Evolutionary conservation across 2,113 vertebrate species (phyloP).

Genomic region (Tetraodon nigroviridis): DNA sequence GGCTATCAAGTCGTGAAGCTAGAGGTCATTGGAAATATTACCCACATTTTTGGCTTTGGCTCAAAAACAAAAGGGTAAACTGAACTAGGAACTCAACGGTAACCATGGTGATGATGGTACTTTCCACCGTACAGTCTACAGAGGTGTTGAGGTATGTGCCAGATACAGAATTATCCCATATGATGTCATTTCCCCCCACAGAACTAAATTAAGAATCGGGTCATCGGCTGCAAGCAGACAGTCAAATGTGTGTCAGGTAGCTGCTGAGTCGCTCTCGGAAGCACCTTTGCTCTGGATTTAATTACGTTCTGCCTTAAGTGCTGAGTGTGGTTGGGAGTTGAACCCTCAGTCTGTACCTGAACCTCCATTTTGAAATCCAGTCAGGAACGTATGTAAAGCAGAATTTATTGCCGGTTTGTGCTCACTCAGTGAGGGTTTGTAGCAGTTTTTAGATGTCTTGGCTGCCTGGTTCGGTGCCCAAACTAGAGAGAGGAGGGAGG

Average conservation of each 20-base stretch:
- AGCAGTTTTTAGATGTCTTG: conserved; percentile 39
- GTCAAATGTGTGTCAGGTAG: conserved; percentile 55
- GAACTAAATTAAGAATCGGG: conserved; percentile 56
- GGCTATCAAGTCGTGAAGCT: neutral
- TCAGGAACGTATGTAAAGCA: neutral
- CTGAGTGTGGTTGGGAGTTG: conserved; percentile 8
- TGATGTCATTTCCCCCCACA: conserved; percentile 40
- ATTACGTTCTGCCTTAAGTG: conserved; percentile 26
- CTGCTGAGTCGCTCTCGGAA: conserved; percentile 55
- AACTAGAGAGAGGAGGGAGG: conserved; percentile 6
- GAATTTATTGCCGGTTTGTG: conserved; percentile 20
- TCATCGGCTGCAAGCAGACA: conserved; percentile 50
- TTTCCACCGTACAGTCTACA: neutral
- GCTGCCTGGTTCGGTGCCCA: conserved; percentile 49
- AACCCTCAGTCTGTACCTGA: neutral
- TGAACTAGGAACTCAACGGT: too few relatives aligned
- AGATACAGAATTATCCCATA: conserved; percentile 9
- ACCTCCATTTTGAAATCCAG: neutral
- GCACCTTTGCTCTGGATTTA: conserved; percentile 19
- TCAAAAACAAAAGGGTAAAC: neutral
- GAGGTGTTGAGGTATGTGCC: conserved; percentile 28
- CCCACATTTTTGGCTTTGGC: neutral
- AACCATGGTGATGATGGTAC: too few relatives aligned
- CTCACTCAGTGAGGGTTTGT: conserved; percentile 10
- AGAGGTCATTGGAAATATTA: conserved; percentile 1